Conservation (phyloP, 1,140 invertebrate species). For the Drosophila tristis region DNA sequence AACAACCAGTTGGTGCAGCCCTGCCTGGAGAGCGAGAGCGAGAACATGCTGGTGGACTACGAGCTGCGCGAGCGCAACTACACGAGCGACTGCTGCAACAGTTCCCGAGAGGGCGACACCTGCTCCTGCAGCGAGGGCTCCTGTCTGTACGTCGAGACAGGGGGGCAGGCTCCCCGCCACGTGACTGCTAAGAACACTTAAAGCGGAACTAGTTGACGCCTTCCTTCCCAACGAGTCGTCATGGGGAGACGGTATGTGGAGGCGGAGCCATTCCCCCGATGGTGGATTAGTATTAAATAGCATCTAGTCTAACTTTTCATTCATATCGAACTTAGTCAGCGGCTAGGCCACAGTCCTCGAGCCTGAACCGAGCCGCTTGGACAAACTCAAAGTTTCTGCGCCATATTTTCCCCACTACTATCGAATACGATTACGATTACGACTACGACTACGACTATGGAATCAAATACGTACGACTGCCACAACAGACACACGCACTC, state of each 20-base stretch:
- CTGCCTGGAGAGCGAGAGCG: conserved; percentile 68
- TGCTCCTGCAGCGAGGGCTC: conserved; percentile 84
- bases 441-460: neutral
- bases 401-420: conserved; percentile 9
- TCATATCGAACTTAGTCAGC: conserved; percentile 64
- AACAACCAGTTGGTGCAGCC: conserved; percentile 38
- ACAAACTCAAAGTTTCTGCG: conserved; percentile 45
- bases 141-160: conserved; percentile 82
- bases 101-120: conserved; percentile 81
- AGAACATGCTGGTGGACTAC: conserved; percentile 71
- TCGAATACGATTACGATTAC: neutral
- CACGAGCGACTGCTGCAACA: conserved; percentile 82
- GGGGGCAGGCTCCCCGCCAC: conserved; percentile 56
- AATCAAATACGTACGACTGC: conserved; percentile 56
- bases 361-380: conserved; percentile 6
- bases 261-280: too few species aligned
- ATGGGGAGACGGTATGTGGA: too few species aligned
- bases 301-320: conserved; percentile 75
- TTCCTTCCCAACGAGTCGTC: neutral
- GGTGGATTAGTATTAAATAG: conserved; percentile 66
- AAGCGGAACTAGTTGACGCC: conserved; percentile 15
- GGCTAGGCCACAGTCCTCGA: conserved; percentile 2
- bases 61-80: conserved; percentile 60
- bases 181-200: conserved; percentile 70
- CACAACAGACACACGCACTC: conserved; percentile 5